Base-by-base conservation (phyloP, 2,888 invertebrate species). In the Neria commutata region DNA sequence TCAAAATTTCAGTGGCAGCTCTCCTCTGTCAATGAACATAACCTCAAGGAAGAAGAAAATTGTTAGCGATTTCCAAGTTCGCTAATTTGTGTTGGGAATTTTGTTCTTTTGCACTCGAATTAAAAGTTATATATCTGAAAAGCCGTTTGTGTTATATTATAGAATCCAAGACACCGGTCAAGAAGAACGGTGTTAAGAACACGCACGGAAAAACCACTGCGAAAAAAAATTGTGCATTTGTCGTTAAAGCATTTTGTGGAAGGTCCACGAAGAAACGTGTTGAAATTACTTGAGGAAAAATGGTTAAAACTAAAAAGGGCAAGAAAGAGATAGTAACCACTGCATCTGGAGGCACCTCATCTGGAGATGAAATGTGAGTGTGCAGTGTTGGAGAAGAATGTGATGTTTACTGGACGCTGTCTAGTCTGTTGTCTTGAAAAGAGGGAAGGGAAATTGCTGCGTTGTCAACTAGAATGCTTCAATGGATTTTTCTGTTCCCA, bases 261-360 rank as follows among this genome's bases (percentile, higher is more conserved):
- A 63, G 67, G 63, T 66, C 69, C 67, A 63, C 66, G 70, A 64
- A 73, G 73, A 78, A 81, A 77, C 79, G 81, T 80, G 81, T 75
- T 80, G 77, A 75, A 77, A 70, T 76, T 75, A 71, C 77, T 72
- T 64, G 74, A 71, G 67, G 73, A 76, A 77, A 79, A 79, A 91
- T 91, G 91, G 91, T 90, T 78, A 91, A 91, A 84, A 86, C 89
- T 80, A 91, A 91, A 86, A 91, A 91, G 83, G 88, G 89, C 80
- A 90, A 90, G 84, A 91, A 91, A 85, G 88, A 87, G 82, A 86
- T 85, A 79, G 86, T 86, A 60, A 62, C 74, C 66, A 71, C 68
- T 63, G 66, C 66, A 24, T 71, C 64, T 59, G 75, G 70, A 53
- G 70, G 66, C 55, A 72, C 68, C 47, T 76, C 76, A 78, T 88